A percentile compares a stretch with the other conserved stretches of the same genome.
Conservation (phyloP, 1,140 invertebrate genomes). For the Sycophila sp. region DNA sequence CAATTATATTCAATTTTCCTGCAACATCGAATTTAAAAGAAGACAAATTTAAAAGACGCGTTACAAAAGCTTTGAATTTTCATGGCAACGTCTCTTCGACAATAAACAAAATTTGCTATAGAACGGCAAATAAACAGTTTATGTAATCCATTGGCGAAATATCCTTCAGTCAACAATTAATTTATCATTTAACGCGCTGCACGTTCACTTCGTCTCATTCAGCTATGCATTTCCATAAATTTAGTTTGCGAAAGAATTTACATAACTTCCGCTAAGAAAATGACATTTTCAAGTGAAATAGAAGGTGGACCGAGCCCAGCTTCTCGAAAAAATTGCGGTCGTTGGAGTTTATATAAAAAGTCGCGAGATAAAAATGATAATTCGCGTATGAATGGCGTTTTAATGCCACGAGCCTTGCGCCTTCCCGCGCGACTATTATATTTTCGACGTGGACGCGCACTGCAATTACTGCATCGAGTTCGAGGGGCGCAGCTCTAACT, state of each 20-base stretch:
- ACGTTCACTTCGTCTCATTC: constrained; percentile 5
- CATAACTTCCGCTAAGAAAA: constrained; percentile 32
- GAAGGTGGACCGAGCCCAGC: neutral
- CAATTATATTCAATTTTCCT: no score
- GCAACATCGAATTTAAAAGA: no score
- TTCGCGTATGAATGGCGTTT: constrained; percentile 14
- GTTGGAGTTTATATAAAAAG: constrained; percentile 16
- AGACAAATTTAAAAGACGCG: no score
- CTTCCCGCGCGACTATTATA: constrained; percentile 5
- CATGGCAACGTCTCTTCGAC: no score
- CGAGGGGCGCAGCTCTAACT: neutral
- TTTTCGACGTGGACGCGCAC: neutral
- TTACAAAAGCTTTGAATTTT: no score
- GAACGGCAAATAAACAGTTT: neutral
- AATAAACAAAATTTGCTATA: neutral
- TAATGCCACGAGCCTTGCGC: neutral
- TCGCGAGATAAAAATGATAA: neutral
- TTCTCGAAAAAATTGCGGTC: neutral
- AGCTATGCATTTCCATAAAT: neutral
- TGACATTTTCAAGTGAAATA: constrained; percentile 4
- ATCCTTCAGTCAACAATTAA: constrained; percentile 18
- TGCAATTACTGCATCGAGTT: constrained; percentile 24
- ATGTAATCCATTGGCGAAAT: neutral
- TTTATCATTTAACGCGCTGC: constrained; percentile 7
- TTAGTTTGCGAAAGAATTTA: constrained; percentile 32